A percentile compares a stretch with the other conserved stretches of the same genome.
Conservation (phyloP, 2,113 vertebrate species). For the Thymallus thymallus region DNA sequence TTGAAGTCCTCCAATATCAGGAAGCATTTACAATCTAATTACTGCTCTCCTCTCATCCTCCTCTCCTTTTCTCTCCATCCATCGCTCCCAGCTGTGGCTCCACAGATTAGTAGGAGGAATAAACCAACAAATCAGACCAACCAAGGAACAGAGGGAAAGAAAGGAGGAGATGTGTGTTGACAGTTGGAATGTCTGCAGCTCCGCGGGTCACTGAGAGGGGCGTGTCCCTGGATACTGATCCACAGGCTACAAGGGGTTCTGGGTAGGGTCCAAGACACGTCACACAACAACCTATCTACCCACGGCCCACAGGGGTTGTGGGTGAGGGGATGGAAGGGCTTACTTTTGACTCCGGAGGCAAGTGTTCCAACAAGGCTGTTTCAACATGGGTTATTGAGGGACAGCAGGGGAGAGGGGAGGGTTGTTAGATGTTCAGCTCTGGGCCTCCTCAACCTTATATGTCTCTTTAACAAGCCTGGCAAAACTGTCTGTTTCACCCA, state of each 20-base stretch:
- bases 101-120: not conserved
- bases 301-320: conserved; percentile 4
- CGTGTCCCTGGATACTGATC: conserved; percentile 46
- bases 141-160: conserved; percentile 18
- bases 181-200: conserved; percentile 62
- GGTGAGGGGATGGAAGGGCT: not conserved
- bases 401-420: not conserved
- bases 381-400: not conserved
- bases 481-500: conserved; percentile 42
- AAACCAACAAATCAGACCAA: not conserved
- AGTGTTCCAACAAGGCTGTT: no score
- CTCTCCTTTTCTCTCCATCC: not conserved
- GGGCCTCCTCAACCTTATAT: conserved; percentile 29
- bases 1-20: conserved; percentile 67
- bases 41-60: conserved; percentile 21
- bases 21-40: conserved; percentile 71
- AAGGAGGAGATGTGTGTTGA: conserved; percentile 52
- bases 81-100: conserved; percentile 25
- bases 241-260: conserved; percentile 32
- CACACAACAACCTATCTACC: conserved; percentile 37
- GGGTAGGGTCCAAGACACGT: conserved; percentile 23
- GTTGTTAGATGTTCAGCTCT: not conserved
- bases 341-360: no score
- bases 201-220: conserved; percentile 56
- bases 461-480: conserved; percentile 43